Evolutionary conservation across 1,140 invertebrate genomes (phyloP), one percentile per base, ranked within the genome.

Genomic region (Cecropterus lyciades): DNA sequence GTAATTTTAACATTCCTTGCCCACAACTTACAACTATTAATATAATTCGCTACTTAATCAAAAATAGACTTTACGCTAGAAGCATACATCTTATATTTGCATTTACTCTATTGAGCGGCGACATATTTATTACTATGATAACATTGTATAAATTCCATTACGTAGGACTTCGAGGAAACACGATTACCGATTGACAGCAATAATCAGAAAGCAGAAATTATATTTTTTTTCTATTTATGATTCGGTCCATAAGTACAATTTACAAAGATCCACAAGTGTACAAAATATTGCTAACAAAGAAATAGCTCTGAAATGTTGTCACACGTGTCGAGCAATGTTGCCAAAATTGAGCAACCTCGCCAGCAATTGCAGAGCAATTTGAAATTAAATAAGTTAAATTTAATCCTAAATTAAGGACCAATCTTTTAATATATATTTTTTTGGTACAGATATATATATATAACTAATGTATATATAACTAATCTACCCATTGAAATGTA

Each of bases 41-140:
- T 52, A 67, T 46, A 55, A 46, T 55, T 65, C 11, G 20, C 60
- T 76, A 74, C n/a, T 67, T 56, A 72, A 68, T 69, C 62, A 73
- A 77, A 82, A 79, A 76, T 82, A 77, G 46, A 73, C 56, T 77
- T 63, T 76, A 74, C 71, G 14, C 40, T 16, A 48, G 62, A 20
- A 43, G 37, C 24, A 56, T 75, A 73, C 49, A 49, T 57, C 67
- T 68, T 24, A 63, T 45, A 66, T 63, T 75, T 66, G 67, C 60
- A 30, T 55, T 40, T 52, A 63, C 30, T n/a, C 15, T 57, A 30
- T 53, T 42, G 51, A 49, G 56, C 20, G 68, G 48, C 63, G 52
- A 69, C 73, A 60, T 57, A 67, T 59, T 75, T 70, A 69, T 69
- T 52, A 57, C 33, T 55, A 67, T 40, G 66, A 71, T 74, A 72